Conservation (phyloP, 2,113 vertebrate genomes). For the Eurypyga helias region DNA sequence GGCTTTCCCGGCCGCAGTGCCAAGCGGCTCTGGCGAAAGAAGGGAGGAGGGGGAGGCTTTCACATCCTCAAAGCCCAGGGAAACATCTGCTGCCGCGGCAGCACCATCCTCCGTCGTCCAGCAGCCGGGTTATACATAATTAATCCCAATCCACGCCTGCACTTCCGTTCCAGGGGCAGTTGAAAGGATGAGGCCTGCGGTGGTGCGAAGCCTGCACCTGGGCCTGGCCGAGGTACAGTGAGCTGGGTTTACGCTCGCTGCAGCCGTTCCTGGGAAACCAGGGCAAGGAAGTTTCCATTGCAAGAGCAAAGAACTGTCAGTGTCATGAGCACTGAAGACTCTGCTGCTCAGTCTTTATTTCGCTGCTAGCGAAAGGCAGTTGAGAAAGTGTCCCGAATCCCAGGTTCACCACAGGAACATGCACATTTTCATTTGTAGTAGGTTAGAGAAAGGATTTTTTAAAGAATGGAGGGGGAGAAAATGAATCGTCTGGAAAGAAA, state of each 20-base stretch:
- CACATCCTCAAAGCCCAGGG: neutral
- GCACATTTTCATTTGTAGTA: neutral
- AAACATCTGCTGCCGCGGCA: neutral
- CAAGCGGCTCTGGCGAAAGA: neutral
- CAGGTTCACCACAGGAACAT: too few relatives aligned
- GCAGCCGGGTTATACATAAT: accelerated
- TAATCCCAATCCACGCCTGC: neutral
- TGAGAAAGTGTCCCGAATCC: neutral
- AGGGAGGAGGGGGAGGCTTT: neutral
- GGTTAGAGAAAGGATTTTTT: neutral
- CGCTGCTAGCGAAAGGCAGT: accelerated
- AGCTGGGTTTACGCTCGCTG: accelerated
- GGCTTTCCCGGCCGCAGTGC: neutral
- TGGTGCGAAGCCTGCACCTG: accelerated
- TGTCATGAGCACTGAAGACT: too few relatives aligned
- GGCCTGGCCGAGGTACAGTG: accelerated
- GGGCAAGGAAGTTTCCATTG: neutral
- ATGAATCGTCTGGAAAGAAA: neutral
- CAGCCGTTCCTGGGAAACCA: accelerated
- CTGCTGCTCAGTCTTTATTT: accelerated
- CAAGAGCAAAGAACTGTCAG: neutral
- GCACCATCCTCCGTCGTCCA: accelerated
- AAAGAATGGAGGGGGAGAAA: neutral
- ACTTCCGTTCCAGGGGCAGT: neutral
- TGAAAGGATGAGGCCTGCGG: accelerated